phyloP scores from a whole-genome alignment of 2,888 invertebrate genomes.

The Thereva nobilitata region DNA sequence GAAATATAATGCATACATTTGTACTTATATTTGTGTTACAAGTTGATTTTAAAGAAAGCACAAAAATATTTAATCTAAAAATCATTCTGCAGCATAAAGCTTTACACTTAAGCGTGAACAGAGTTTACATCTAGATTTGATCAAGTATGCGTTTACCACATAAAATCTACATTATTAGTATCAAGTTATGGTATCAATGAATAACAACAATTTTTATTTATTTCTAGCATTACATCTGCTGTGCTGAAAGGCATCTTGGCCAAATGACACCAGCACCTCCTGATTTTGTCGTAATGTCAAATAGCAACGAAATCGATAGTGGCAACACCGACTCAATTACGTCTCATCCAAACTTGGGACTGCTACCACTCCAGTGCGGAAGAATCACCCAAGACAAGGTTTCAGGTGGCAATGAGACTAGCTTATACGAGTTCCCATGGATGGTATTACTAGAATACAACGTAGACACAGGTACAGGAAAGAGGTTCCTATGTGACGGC shows the following conservation, averaged over 20 bases:
- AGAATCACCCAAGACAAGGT: constrained; percentile 62
- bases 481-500: constrained; percentile 54
- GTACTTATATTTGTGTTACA: too few relatives aligned
- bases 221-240: constrained; percentile 27
- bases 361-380: constrained; percentile 61
- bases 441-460: constrained; percentile 72
- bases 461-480: constrained; percentile 44
- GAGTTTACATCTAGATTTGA: too few relatives aligned
- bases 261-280: background rate
- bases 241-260: constrained; percentile 25
- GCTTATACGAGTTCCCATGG: constrained; percentile 73
- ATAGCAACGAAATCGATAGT: background rate
- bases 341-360: constrained; percentile 31
- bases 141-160: background rate
- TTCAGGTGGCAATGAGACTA: constrained; percentile 65
- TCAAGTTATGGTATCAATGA: background rate
- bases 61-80: too few relatives aligned
- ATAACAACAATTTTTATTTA: background rate
- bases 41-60: too few relatives aligned
- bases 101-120: too few relatives aligned
- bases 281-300: background rate
- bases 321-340: constrained; percentile 20
- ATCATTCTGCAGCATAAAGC: too few relatives aligned
- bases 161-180: background rate
- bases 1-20: too few relatives aligned